Evolutionary conservation across 2,888 invertebrate genomes (phyloP).

Genomic region (Ophion ellenae): DNA sequence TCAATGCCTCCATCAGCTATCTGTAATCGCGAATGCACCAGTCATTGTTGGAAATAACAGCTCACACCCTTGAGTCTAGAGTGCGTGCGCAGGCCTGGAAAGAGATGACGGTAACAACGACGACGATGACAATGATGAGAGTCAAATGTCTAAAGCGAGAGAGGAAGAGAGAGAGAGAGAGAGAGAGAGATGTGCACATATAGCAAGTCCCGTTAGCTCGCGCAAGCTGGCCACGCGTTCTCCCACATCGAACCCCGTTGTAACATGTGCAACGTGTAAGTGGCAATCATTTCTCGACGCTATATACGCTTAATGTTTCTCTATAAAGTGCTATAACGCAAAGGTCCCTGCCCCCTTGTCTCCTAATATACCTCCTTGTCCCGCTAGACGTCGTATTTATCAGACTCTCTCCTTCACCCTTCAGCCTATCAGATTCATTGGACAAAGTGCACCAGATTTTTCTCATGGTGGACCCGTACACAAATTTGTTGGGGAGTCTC

Average conservation of each 20-base stretch:
- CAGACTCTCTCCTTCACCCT: not conserved
- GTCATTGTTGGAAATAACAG: conserved; percentile 62
- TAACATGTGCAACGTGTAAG: conserved; percentile 53
- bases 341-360: conserved; percentile 30
- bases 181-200: not conserved
- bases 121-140: conserved; percentile 34
- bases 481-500: too few relatives aligned
- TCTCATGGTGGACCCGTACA: not conserved
- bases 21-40: conserved; percentile 42
- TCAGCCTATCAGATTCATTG: not conserved
- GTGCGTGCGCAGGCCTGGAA: conserved; percentile 18
- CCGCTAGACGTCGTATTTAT: conserved; percentile 15
- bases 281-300: conserved; percentile 59
- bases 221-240: conserved; percentile 62
- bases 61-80: conserved; percentile 54
- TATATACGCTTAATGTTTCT: conserved; percentile 51
- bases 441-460: not conserved
- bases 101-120: conserved; percentile 34
- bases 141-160: conserved; percentile 14
- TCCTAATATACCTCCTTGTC: conserved; percentile 20
- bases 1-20: conserved; percentile 26
- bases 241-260: conserved; percentile 40
- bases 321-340: conserved; percentile 51
- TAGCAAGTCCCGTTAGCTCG: conserved; percentile 58
- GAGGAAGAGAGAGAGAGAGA: not conserved